A percentile compares a stretch with the other conserved stretches of the same genome.
These are phyloP conservation scores for Eulacestoma nigropectus DNA, from an alignment of 2,113 vertebrate genomes.

Conservation along the genomic window DNA sequence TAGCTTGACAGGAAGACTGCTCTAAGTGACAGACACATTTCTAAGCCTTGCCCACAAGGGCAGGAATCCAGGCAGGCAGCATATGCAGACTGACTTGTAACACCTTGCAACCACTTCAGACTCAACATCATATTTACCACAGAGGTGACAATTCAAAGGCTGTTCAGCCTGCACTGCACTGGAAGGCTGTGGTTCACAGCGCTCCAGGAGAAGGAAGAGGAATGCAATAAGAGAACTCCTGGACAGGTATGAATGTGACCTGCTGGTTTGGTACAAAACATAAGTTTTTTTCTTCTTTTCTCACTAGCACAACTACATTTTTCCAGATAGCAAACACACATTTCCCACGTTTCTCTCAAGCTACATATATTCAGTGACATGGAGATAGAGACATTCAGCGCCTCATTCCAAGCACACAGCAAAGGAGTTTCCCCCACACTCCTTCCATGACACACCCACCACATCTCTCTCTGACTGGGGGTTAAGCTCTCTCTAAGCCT, in stretches of 20 bases:
- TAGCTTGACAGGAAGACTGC: background rate
- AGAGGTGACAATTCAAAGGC: background rate
- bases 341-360: background rate
- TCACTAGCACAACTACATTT: background rate
- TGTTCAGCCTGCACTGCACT: background rate
- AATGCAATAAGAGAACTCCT: background rate
- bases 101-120: background rate
- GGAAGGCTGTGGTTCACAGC: background rate
- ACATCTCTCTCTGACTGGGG: background rate
- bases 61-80: background rate
- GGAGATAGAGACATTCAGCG: background rate
- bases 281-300: rapidly evolving
- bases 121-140: background rate
- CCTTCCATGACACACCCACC: background rate
- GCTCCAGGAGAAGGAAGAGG: background rate
- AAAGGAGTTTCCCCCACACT: background rate
- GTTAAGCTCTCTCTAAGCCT: background rate
- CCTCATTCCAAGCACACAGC: background rate
- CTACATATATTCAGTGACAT: rapidly evolving
- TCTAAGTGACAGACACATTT: background rate
- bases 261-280: background rate
- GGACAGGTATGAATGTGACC: background rate
- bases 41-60: background rate
- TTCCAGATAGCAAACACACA: background rate
- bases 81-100: background rate